Evolutionary conservation across 2,797 vertebrate species (phyloP), one percentile per base, ranked within the genome.

Genomic region (Schizothorax lantsangensis): DNA sequence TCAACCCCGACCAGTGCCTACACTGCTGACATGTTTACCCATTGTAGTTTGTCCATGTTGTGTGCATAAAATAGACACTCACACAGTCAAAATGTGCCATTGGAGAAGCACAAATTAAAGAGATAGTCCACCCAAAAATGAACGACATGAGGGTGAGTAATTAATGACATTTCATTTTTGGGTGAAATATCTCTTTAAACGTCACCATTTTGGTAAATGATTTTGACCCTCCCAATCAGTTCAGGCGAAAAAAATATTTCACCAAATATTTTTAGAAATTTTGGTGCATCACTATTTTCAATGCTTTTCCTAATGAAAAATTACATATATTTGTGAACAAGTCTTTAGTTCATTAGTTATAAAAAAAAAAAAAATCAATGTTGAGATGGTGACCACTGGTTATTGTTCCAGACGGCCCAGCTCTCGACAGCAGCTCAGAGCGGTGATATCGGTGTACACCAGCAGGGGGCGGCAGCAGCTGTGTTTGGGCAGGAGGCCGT

Each of bases 381-480:
- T 30, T 74, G 73, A 30, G 23, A 21, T 30, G 6, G 2, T 81
- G 30, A 23, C 11, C 49, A 36, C 3, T 30, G 49, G 30, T 6
- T 64, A 17, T 75, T 15, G 45, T 36, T 81, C 2, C 91, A 96
- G 96, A 95, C 95, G 0, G 91, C 94, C 40, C 95, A 96, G 83
- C 95, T 95, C 10, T 92, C 95, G 12, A 88, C 92, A 11, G 94
- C 93, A 85, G 92, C 92, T 77, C 94, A 95, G n/a, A 84, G 92
- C 26, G 72, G 88, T 3, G 97, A 97, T 91, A 91, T 95, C n/a
- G 59, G 92, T 66, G 94, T 96, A 84, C 97, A 96, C 92, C 97
- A 97, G 91, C 97, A 97, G 90, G 96, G 96, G 91, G 96, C 93
- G 89, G 91, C 94, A 87, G 94, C 96, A 69, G 91, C 79, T 21